Conservation (phyloP, 2,113 vertebrate species). For the Eudyptes chrysolophus region DNA sequence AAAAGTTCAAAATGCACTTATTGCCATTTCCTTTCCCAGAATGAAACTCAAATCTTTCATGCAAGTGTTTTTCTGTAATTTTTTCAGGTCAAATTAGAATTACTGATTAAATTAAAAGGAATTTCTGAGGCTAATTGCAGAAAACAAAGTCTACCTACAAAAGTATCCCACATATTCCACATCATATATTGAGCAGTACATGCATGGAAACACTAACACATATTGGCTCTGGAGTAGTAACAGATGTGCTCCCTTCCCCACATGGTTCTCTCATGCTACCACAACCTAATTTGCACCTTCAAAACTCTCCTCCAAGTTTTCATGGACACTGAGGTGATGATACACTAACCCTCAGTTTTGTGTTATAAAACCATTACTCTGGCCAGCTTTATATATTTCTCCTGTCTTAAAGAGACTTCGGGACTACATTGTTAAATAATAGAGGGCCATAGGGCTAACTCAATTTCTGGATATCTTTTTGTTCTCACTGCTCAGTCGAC, state of each 20-base stretch:
- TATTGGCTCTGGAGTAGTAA: not conserved
- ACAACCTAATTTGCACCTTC: not conserved
- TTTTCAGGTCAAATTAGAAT: not conserved
- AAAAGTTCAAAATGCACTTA: not conserved
- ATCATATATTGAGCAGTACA: not conserved
- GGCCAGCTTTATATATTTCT: not conserved
- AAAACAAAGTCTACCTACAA: not conserved
- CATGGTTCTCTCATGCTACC: not conserved
- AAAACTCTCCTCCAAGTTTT: not conserved
- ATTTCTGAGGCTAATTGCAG: not conserved
- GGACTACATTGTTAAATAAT: not conserved
- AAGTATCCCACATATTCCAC: not conserved
- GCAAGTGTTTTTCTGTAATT: not conserved
- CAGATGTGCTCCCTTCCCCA: not conserved
- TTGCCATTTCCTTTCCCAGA: not conserved
- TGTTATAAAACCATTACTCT: not conserved
- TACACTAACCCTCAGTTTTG: not conserved
- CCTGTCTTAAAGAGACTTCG: not conserved
- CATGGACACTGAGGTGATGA: not conserved
- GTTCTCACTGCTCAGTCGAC: not conserved
- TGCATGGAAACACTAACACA: not conserved
- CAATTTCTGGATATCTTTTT: not conserved
- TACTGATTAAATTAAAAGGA: not conserved
- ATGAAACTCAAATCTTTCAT: not conserved
- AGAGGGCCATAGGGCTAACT: not conserved